phyloP scores from a whole-genome alignment of 2,888 invertebrate species.

The Heliconius hortense region DNA sequence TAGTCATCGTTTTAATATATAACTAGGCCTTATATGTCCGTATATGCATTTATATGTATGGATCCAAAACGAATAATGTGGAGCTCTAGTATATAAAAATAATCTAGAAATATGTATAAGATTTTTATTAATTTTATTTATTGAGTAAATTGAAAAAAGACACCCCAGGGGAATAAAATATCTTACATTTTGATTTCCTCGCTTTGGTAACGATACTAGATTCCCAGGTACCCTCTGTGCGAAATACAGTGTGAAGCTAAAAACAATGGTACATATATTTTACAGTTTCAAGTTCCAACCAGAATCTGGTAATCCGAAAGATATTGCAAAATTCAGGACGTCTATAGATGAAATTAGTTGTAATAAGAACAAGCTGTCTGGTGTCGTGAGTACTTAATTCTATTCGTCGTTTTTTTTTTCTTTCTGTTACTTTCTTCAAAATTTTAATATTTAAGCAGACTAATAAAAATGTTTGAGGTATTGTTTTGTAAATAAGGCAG shows the following conservation, averaged over 20 bases:
- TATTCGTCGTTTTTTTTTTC: background rate
- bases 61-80: too few relatives aligned
- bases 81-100: too few relatives aligned
- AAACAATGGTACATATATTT: background rate
- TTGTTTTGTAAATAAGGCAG: too few relatives aligned
- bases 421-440: background rate
- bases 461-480: background rate
- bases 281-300: slow-evolving; percentile 69
- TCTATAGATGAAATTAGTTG: slow-evolving; percentile 67
- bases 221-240: too few relatives aligned
- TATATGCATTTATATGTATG: background rate
- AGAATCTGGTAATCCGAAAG: slow-evolving; percentile 52
- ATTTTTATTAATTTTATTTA: too few relatives aligned
- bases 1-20: slow-evolving; percentile 30
- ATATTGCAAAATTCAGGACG: slow-evolving; percentile 63
- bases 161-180: too few relatives aligned
- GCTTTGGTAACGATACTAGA: background rate
- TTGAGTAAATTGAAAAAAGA: too few relatives aligned
- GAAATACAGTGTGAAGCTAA: background rate
- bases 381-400: slow-evolving; percentile 30
- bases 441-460: background rate
- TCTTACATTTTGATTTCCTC: background rate
- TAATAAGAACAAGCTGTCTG: slow-evolving; percentile 48
- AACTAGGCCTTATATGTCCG: background rate
- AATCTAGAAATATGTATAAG: too few relatives aligned